phyloP scores from a whole-genome alignment of 2,797 vertebrate species.

The Amniataba percoides region DNA sequence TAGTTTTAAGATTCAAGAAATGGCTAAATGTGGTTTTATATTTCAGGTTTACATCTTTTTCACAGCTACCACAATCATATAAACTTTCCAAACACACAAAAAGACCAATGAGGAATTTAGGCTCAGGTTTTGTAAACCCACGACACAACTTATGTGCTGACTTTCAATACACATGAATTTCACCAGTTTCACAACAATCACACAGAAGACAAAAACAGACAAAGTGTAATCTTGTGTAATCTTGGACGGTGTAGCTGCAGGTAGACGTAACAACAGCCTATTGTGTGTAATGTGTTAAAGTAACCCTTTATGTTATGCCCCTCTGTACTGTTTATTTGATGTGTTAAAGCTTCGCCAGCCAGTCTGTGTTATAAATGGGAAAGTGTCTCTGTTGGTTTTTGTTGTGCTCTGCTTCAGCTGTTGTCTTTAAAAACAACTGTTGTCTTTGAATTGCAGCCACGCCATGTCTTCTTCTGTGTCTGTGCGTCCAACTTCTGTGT shows the following conservation, averaged over 20 bases:
- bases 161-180: background rate
- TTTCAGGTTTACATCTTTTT: background rate
- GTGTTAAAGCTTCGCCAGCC: slow-evolving; percentile 63
- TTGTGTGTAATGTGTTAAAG: slow-evolving; percentile 48
- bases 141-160: background rate
- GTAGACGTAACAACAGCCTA: slow-evolving; percentile 28
- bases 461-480: slow-evolving; percentile 77
- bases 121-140: background rate
- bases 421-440: slow-evolving; percentile 79
- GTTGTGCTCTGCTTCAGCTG: slow-evolving; percentile 77
- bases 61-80: background rate
- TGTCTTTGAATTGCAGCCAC: slow-evolving; percentile 83
- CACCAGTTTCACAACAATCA: background rate
- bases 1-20: background rate
- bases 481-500: slow-evolving; percentile 66
- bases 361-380: slow-evolving; percentile 58
- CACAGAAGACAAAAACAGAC: background rate
- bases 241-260: background rate
- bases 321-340: slow-evolving; percentile 61
- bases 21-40: background rate
- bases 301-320: slow-evolving; percentile 56
- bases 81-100: background rate
- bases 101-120: background rate
- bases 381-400: slow-evolving; percentile 66
- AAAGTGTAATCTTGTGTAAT: background rate